Percentiles rank a stretch among this genome's conserved stretches.
Conservation (phyloP, 2,888 invertebrate genomes). For the Asteroscopus sphinx region DNA sequence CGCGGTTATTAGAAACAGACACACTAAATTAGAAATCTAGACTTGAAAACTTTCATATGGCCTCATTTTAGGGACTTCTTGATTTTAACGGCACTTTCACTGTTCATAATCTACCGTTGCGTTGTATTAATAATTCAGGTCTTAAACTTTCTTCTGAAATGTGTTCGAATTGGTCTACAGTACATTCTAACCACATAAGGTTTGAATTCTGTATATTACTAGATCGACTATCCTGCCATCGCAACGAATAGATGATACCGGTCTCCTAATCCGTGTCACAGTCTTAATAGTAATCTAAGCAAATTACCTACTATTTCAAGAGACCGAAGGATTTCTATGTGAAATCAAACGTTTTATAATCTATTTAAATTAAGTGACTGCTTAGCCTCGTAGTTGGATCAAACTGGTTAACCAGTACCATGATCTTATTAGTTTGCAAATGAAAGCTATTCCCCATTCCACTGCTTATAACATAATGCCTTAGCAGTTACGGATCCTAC, state of each 20-base stretch:
- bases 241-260: no score
- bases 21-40: constrained; percentile 7
- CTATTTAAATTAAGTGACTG: not conserved
- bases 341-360: not conserved
- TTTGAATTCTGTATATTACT: no score
- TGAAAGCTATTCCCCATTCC: not conserved
- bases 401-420: not conserved
- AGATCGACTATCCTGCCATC: no score
- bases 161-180: not conserved
- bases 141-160: not conserved
- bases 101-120: not conserved
- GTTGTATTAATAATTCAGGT: not conserved
- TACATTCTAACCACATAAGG: not conserved
- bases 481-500: not conserved
- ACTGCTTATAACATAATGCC: no score
- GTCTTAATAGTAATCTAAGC: no score
- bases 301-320: no score
- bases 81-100: constrained; percentile 25
- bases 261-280: no score
- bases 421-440: constrained; percentile 9
- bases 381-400: not conserved
- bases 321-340: not conserved
- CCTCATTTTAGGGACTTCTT: constrained; percentile 30
- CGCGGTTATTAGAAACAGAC: not conserved
- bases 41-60: constrained; percentile 4